These are phyloP conservation scores for Cryptocephalus moraei DNA, from an alignment of 2,888 invertebrate genomes.

Conservation along the genomic window DNA sequence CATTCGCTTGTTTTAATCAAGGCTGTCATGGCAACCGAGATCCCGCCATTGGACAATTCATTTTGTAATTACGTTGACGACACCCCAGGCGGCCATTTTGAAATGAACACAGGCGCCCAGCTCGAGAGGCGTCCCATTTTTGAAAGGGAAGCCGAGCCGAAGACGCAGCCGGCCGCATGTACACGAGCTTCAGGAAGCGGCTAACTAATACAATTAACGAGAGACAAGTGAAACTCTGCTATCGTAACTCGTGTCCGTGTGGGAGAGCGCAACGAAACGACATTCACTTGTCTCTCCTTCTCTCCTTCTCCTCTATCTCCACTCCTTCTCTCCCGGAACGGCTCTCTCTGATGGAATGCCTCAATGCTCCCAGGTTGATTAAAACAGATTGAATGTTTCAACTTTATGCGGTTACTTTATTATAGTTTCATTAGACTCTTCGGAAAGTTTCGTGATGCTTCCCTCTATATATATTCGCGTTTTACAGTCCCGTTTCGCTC, in stretches of 20 bases:
- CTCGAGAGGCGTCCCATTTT: constrained; percentile 20
- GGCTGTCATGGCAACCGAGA: constrained; percentile 42
- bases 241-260: constrained; percentile 37
- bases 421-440: constrained; percentile 31
- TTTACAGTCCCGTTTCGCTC: too few relatives aligned
- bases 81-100: constrained; percentile 44
- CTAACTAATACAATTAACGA: constrained; percentile 43
- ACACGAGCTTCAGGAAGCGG: constrained; percentile 33
- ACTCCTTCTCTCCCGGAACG: too few relatives aligned
- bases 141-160: constrained; percentile 19
- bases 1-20: constrained; percentile 43
- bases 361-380: constrained; percentile 38
- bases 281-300: constrained; percentile 5
- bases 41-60: constrained; percentile 43
- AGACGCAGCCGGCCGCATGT: constrained; percentile 23
- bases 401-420: constrained; percentile 36
- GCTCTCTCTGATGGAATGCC: constrained; percentile 32
- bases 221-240: constrained; percentile 43
- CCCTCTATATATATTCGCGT: too few relatives aligned
- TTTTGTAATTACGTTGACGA: constrained; percentile 44
- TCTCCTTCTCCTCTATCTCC: constrained; percentile 9
- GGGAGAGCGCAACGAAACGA: constrained; percentile 15
- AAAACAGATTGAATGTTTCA: constrained; percentile 42
- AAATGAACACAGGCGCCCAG: constrained; percentile 36
- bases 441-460: too few relatives aligned